Evolutionary conservation across 2,797 vertebrate species (phyloP), one percentile per base, ranked within the genome.

Genomic region (Lepilemur septentrionalis): DNA sequence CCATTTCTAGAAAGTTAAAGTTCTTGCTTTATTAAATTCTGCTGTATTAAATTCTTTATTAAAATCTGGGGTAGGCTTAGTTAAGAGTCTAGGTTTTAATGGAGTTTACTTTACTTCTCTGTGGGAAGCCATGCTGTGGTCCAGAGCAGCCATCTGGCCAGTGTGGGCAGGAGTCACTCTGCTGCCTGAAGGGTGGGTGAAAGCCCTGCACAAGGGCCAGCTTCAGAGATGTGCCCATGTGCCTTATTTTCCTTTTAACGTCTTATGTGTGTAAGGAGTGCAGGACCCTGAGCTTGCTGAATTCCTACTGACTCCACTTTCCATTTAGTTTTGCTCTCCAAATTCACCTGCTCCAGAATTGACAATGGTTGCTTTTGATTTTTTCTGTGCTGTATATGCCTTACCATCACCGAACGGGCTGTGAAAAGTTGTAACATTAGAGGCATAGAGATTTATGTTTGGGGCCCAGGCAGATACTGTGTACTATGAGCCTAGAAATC

Each of bases 11-110:
- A 75, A 55, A 32, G 13, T 70, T 88, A 14, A n/a, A 73, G 43
- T 79, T 72, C 41, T 94, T 91, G 65, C 32, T 75, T 84, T 91
- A 14, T 84, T 75, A 48, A 63, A 73, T 86, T 85, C 55, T 92
- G 0, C 75, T 91, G 41, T 38, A 38, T 38, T 38, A 38, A 2
- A 38, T 38, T 38, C 38, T 38, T 38, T 38, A 38, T 38, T 38
- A 38, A 38, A 38, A 52, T 41, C 79, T 35, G 20, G 48, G 35
- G 38, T 84, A 35, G 70, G 59, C 43, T 95, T 82, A 30, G 9
- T 73, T 79, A 91, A 82, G 35, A 67, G 28, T 89, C 61, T 38
- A 41, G 25, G 30, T 81, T 38, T 65, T 94, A 28, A 75, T 7
- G 13, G 5, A n/a, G 4, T 82, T 65, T 18, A 35, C 50, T 38